phyloP scores from a whole-genome alignment of 2,888 invertebrate species.

The Drosophila mercatorum region DNA sequence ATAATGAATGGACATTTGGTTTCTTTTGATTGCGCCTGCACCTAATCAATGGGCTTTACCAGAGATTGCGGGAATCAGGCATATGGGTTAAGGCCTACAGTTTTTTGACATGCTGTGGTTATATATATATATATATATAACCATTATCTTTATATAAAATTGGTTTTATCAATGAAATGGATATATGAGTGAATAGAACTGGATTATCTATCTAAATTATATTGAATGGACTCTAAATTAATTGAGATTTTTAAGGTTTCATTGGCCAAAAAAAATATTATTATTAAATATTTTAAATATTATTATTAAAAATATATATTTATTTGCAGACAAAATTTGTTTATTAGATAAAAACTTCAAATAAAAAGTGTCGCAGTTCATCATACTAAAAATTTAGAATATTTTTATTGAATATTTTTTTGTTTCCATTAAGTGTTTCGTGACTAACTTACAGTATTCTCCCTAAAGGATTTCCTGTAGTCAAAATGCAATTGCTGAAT shows the following conservation, averaged over 20 bases:
- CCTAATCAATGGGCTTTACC: conserved; percentile 48
- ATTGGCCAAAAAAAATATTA: too few relatives aligned
- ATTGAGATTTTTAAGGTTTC: not conserved
- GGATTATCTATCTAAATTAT: not conserved
- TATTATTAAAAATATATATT: too few relatives aligned
- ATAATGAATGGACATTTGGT: conserved; percentile 25
- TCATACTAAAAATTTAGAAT: too few relatives aligned
- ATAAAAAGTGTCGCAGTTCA: too few relatives aligned
- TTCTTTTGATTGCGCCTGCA: conserved; percentile 11
- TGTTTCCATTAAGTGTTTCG: not conserved
- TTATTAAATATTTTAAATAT: too few relatives aligned
- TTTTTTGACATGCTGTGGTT: not conserved
- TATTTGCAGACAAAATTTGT: too few relatives aligned
- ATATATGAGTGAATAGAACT: not conserved
- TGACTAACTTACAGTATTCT: not conserved
- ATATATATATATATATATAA: too few relatives aligned
- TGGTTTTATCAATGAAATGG: conserved; percentile 1
- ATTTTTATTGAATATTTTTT: not conserved
- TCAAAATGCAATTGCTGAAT: not conserved
- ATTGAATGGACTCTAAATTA: not conserved
- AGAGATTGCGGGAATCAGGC: conserved; percentile 7
- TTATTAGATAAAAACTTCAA: too few relatives aligned
- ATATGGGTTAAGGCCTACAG: conserved; percentile 20
- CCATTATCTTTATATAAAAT: not conserved
- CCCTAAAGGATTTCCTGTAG: not conserved